phyloP scores from a whole-genome alignment of 2,113 vertebrate genomes.

The Apus apus region DNA sequence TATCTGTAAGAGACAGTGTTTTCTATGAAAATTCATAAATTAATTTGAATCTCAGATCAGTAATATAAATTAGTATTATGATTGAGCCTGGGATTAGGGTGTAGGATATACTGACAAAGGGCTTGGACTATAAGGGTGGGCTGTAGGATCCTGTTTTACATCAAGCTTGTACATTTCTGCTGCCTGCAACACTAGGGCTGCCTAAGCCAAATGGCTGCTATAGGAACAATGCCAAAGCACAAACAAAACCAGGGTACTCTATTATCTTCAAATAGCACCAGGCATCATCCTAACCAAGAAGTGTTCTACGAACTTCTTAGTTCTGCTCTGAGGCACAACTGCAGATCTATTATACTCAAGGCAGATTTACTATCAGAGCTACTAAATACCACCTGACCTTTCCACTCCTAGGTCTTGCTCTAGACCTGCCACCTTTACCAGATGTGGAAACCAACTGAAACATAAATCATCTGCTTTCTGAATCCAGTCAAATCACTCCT shows the following conservation, averaged over 20 bases:
- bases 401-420: background rate
- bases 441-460: background rate
- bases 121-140: background rate
- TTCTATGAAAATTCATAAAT: background rate
- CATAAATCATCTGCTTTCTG: background rate
- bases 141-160: background rate
- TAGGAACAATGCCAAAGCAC: background rate
- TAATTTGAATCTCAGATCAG: background rate
- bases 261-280: background rate
- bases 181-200: background rate
- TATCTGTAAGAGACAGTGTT: background rate
- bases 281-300: background rate
- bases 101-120: background rate
- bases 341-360: background rate
- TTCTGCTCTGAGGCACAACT: background rate
- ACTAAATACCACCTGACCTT: background rate
- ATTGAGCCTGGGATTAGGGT: background rate
- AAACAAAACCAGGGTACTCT: background rate
- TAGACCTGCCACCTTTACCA: background rate
- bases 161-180: background rate
- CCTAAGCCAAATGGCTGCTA: rapidly evolving
- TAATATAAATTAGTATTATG: background rate
- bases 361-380: background rate
- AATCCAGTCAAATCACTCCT: background rate
- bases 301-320: background rate